These are phyloP conservation scores for Heloderma charlesbogerti DNA, from an alignment of 2,113 vertebrate species.

Conservation along the genomic window DNA sequence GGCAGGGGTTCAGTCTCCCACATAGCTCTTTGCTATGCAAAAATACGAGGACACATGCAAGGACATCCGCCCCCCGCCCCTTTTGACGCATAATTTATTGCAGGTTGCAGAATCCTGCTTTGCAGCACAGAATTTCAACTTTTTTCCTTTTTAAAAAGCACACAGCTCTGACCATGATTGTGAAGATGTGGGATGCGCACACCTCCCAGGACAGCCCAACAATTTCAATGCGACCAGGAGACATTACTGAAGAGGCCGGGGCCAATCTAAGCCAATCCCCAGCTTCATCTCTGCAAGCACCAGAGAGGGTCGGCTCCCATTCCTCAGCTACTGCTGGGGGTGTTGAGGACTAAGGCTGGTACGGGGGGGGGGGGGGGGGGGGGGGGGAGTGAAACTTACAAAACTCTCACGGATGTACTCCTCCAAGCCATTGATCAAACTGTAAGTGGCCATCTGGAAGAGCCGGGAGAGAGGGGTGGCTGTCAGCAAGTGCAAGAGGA, in stretches of 20 bases:
- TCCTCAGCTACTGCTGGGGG: not conserved
- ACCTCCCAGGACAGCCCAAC: not conserved
- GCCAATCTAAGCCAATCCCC: not conserved
- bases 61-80: not conserved
- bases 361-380: too few species aligned
- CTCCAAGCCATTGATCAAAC: constrained; percentile 82
- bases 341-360: too few species aligned
- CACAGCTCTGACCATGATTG: rapidly evolving
- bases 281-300: not conserved
- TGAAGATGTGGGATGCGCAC: not conserved
- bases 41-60: not conserved
- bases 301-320: not conserved
- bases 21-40: not conserved
- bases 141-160: not conserved
- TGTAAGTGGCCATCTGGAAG: constrained; percentile 71
- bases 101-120: not conserved
- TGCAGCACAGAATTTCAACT: too few species aligned
- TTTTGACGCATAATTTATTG: too few species aligned
- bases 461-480: not conserved
- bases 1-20: not conserved
- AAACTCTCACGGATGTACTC: constrained; percentile 87
- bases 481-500: not conserved
- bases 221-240: not conserved
- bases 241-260: too few species aligned
- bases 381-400: constrained; percentile 69